phyloP scores from a whole-genome alignment of 2,113 vertebrate genomes.

The Oenanthe oenanthe region DNA sequence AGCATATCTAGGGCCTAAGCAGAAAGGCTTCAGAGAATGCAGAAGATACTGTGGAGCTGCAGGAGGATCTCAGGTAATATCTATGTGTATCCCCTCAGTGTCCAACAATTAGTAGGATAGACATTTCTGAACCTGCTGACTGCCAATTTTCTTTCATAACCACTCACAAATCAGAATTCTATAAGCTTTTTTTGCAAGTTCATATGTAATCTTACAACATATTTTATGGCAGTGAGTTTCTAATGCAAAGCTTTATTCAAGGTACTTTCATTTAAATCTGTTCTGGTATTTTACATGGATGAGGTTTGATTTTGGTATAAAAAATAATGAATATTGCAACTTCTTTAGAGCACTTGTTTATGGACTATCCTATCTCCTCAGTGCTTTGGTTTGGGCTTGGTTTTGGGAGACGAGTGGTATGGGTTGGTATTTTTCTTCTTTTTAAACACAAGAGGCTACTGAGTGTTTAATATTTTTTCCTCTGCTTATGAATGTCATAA shows the following conservation, averaged over 20 bases:
- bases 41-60: neutral
- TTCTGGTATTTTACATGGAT: neutral
- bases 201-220: neutral
- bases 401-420: neutral
- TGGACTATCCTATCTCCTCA: neutral
- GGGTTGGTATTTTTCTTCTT: neutral
- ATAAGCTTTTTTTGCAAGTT: neutral
- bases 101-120: neutral
- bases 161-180: neutral
- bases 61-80: neutral
- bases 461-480: neutral
- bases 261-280: neutral
- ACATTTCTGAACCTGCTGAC: neutral
- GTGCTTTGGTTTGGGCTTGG: neutral
- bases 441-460: neutral
- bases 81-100: neutral
- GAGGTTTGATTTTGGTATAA: neutral
- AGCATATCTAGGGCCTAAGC: neutral
- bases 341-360: neutral
- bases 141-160: neutral
- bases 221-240: neutral
- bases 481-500: neutral
- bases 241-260: neutral
- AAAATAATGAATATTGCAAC: neutral
- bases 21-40: neutral